Conservation (phyloP, 2,113 vertebrate species). For the Aplodontia rufa region DNA sequence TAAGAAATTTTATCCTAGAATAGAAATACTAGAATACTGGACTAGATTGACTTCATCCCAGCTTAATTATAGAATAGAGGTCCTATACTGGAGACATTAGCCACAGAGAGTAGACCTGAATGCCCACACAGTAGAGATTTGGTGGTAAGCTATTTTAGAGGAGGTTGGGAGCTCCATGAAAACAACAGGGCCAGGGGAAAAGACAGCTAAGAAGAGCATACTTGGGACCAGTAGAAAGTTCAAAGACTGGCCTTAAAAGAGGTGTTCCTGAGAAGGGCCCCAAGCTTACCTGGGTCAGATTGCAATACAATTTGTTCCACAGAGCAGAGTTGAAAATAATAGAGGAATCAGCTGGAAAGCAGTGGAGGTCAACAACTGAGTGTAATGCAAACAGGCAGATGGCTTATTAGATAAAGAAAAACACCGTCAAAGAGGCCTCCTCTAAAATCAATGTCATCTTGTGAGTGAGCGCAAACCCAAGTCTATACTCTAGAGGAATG, state of each 20-base stretch:
- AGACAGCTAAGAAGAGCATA: not conserved
- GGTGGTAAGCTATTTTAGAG: not conserved
- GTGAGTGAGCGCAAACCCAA: not conserved
- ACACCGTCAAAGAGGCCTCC: not conserved
- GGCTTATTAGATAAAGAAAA: not conserved
- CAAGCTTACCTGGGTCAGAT: not conserved
- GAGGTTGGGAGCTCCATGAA: not conserved
- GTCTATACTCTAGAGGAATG: not conserved
- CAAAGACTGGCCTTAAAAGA: not conserved
- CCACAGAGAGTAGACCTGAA: not conserved
- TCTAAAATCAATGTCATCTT: not conserved
- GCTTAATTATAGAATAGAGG: not conserved
- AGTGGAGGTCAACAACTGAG: not conserved
- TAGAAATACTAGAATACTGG: not conserved
- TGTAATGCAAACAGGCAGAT: too few relatives aligned
- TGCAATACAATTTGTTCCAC: not conserved
- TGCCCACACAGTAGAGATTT: not conserved
- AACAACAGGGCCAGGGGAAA: too few relatives aligned
- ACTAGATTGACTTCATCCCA: not conserved
- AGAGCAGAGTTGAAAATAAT: not conserved
- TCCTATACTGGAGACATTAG: not conserved
- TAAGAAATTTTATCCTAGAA: not conserved
- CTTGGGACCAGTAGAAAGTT: not conserved
- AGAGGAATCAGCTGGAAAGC: not conserved
- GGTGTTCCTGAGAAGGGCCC: not conserved